Evolutionary conservation across 1,140 invertebrate genomes (phyloP).

Genomic region (Tetraneura akinire): DNA sequence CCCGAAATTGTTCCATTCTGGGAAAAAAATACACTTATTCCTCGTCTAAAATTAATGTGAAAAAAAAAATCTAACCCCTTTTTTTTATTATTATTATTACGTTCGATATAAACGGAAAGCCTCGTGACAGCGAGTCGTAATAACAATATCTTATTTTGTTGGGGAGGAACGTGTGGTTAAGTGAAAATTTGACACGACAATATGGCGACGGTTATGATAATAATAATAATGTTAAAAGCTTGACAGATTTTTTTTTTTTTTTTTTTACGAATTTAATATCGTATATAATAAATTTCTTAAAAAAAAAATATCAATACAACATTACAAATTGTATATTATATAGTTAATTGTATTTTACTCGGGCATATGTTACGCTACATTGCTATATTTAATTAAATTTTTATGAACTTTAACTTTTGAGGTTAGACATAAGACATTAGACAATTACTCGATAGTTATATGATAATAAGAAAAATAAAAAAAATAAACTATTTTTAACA

Average conservation of each 20-base stretch:
- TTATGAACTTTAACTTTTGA: too few relatives aligned
- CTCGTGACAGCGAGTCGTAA: conserved; percentile 46
- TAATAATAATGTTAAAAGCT: neutral
- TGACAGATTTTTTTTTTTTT: conserved; percentile 47
- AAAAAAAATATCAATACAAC: neutral
- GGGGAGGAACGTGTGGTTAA: conserved; percentile 8
- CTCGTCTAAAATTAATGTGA: conserved; percentile 22
- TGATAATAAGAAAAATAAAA: too few relatives aligned
- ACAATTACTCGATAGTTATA: too few relatives aligned
- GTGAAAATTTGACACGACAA: conserved; percentile 49
- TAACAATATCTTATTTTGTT: conserved; percentile 41
- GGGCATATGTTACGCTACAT: too few relatives aligned
- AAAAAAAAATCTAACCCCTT: conserved; percentile 26
- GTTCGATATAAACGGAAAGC: conserved; percentile 39
- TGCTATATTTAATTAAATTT: too few relatives aligned
- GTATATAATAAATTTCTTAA: neutral
- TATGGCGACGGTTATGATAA: conserved; percentile 14
- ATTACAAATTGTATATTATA: too few relatives aligned
- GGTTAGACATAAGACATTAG: too few relatives aligned
- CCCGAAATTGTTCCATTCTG: neutral
- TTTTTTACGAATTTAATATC: neutral
- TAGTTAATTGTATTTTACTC: neutral
- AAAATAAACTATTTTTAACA: too few relatives aligned
- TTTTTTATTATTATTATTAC: conserved; percentile 41
- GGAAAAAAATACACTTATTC: conserved; percentile 6